Evolutionary conservation across 1,140 invertebrate genomes (phyloP), one percentile per base, ranked within the genome.

Genomic region (Eufriesea mexicana): DNA sequence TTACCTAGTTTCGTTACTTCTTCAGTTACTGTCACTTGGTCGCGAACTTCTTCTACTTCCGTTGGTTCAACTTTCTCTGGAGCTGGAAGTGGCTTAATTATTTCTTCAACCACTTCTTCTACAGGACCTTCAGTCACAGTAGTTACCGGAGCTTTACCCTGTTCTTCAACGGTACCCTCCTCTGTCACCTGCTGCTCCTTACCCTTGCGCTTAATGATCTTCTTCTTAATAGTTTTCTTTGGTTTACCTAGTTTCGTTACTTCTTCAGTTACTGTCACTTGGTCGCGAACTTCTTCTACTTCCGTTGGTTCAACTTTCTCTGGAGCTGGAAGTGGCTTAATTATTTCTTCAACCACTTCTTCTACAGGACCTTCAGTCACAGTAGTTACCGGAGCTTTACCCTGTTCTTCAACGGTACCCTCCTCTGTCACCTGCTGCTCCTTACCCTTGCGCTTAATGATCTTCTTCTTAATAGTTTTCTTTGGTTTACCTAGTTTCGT

Each of bases 301-400:
- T 89, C 83, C 91, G 96, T 96, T 72, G 94, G 95, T 91, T 95
- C 96, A 5, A 96, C 95, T 47, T 95, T 84, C 0, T 96, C 96
- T 92, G 96, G 96, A 89, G 95, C 85, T 94, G 94, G 20, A 92
- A 89, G 96, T 51, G 96, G 92, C 94, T 96, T 96, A 16, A 95
- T 94, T 79, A 93, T 92, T 35, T 92, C 91, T 10, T 94, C 91
- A 0, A 92, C 94, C 59, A 94, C 92, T 57, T 94, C 93, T 64
- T 89, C 87, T 51, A 59, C 28, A 18, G 87, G 83, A 10, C 70
- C 59, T 83, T 86, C 79, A 8, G 45, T 67, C 6, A 89, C 57
- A 18, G 59, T 67, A 7, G 91, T 94, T 6, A 84, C 18, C 5
- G 91, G 90, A 71, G 87, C 54, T 82, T 92, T 90, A n/a, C 86